Conservation (phyloP, 1,140 invertebrate genomes). For the Ceratina australensis region DNA sequence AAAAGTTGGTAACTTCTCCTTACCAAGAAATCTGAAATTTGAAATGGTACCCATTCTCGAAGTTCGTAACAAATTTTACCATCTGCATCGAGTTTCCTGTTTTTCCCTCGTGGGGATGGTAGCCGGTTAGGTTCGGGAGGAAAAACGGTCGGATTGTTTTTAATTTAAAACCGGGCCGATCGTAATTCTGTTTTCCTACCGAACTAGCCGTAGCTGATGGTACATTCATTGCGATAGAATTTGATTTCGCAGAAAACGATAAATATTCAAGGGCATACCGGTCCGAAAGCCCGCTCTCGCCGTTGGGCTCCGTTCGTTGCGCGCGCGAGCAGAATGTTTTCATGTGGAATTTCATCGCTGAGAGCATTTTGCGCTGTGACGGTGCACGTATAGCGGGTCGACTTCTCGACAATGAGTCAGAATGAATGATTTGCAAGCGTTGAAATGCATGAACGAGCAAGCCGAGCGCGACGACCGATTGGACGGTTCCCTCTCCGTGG, state of each 20-base stretch:
- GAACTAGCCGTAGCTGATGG: constrained; percentile 48
- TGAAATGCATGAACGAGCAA: constrained; percentile 69
- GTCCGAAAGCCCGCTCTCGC: constrained; percentile 6
- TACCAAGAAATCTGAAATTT: not conserved
- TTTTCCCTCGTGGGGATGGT: not conserved
- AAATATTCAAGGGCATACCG: constrained; percentile 62
- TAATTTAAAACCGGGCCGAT: constrained; percentile 43
- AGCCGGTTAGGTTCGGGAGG: not conserved
- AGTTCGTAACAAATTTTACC: not conserved
- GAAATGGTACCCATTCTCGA: not conserved
- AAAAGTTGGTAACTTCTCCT: not conserved
- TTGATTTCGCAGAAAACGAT: constrained; percentile 60
- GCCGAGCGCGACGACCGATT: constrained; percentile 66
- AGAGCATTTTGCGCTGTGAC: constrained; percentile 47
- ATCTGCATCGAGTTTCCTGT: not conserved
- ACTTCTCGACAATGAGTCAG: constrained; percentile 63
- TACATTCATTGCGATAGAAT: constrained; percentile 55
- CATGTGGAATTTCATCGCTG: constrained; percentile 53
- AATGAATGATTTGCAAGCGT: constrained; percentile 71
- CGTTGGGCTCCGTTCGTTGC: not conserved
- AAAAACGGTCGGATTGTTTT: constrained; percentile 45
- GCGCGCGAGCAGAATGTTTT: constrained; percentile 33
- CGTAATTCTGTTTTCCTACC: constrained; percentile 51
- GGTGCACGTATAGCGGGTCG: constrained; percentile 53
- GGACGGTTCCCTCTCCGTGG: constrained; percentile 48